Evolutionary conservation across 2,113 vertebrate genomes (phyloP), one percentile per base, ranked within the genome.

Genomic region (Synchiropus splendidus): DNA sequence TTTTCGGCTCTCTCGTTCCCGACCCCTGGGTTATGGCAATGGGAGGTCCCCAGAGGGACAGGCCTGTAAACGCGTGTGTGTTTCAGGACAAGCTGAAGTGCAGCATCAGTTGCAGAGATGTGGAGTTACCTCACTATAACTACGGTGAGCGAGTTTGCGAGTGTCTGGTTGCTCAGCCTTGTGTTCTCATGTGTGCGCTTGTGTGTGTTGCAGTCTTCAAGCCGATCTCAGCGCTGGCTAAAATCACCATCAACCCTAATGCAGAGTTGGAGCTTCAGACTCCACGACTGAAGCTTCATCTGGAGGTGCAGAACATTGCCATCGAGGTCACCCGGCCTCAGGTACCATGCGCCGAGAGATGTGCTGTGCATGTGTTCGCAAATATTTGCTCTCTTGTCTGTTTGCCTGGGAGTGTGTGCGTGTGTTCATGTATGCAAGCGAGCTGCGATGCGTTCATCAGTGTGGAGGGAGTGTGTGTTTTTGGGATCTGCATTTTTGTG

Each of bases 281-380:
- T 31, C 94, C 94, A 1, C 98, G 95, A 75, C 61, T 86, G 1
- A 83, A 88, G 12, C 79, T 93, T 42, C 87, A 87, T 18, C 75
- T 99, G 45, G 92, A 95, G 78, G 86, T 99, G 12, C 90, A 97
- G 72, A 87, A 89, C 73, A 94, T 99, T 40, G 86, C 83, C 12
- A 64, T 97, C n/a, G 92, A 99, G 66, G 80, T 99, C 69, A 95
- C 88, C 15, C 94, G 83, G 50, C 85, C 88, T 4, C 95, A 98
- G 88, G 94, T 92, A 18, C 12, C 6, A 18, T 2, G 1, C 2
- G 6, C 36, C 10, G 36, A 9, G 5, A 6, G 16, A 6, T 39
- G 35, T 43, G 13, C 34, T 54, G 54, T n/a, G 69, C 81, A 27
- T 27, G 21, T 27, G 21, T 27, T 4, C 21, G 21, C 21, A 4